phyloP scores from a whole-genome alignment of 2,113 vertebrate genomes.

The Ptyas mucosa region DNA sequence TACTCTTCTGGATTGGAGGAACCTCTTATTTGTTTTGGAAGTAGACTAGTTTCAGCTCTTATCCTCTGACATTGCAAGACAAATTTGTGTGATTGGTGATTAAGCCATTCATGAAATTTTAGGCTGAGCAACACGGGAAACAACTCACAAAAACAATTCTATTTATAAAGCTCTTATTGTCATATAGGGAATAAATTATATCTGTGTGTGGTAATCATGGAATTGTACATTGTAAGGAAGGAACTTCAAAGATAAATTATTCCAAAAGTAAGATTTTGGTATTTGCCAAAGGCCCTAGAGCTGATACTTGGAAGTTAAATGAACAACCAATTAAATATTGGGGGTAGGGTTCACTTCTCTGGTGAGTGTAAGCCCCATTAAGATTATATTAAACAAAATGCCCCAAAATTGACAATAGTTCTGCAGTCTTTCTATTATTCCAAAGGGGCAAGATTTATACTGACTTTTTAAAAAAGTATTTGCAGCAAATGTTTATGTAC shows the following conservation, averaged over 20 bases:
- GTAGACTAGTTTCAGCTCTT: neutral
- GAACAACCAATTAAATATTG: neutral
- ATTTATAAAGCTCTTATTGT: neutral
- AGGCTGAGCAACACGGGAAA: neutral
- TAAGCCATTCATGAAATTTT: neutral
- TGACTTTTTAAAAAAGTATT: neutral
- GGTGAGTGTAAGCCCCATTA: neutral
- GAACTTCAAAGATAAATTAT: neutral
- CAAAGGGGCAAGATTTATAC: neutral
- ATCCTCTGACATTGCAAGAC: neutral
- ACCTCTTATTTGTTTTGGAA: neutral
- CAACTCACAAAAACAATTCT: neutral
- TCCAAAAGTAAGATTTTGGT: neutral
- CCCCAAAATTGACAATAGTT: neutral
- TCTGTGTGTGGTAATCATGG: neutral
- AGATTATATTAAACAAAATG: neutral
- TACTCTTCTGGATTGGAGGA: neutral
- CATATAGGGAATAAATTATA: neutral
- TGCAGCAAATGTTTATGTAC: neutral
- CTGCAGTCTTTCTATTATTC: neutral
- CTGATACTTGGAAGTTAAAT: neutral
- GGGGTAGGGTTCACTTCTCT: neutral
- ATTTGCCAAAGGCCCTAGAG: neutral
- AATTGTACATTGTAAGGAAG: neutral
- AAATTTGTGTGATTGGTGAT: neutral